Evolutionary conservation across 2,888 invertebrate genomes (phyloP), one percentile per base, ranked within the genome.

Genomic region (Macrophya alboannulata): DNA sequence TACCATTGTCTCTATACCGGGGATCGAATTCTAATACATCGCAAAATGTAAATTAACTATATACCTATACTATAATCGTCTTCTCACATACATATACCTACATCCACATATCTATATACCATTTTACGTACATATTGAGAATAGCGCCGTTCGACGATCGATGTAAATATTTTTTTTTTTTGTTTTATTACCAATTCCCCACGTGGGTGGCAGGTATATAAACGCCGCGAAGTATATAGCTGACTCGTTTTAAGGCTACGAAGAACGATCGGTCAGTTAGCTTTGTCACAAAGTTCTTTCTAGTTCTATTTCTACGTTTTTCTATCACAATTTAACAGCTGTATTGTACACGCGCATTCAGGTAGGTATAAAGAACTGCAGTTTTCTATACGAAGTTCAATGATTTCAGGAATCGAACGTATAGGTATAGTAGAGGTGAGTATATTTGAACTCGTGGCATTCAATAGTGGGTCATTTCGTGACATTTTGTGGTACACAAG

Each of bases 391-490:
- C n/a, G n/a, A 74, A 45, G 72, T 45, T 74, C 45, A 21, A 74
- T 74, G 21, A 74, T 74, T 74, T 74, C 43, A 74, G 72, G 72
- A 74, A 74, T 45, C n/a, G 72, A 45, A 45, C 15, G 68, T 62
- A 62, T 71, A n/a, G 12, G 71, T n/a, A 51, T 51, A n/a, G n/a
- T n/a, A 55, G n/a, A 55, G 55, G 55, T n/a, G 5, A 55, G 55
- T n/a, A n/a, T 87, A n/a, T 87, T 87, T 88, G 88, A 87, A 89
- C 89, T 85, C 87, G 85, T 88, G 88, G 87, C 88, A 89, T 89
- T 88, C 86, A 88, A 89, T 89, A 88, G 88, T 88, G 86, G 88
- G 89, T 88, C 88, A 87, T 85, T 65, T 17, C 59, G 85, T 85
- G 85, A 81, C 85, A 85, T 85, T 85, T 79, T 31, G 37, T 21